Evolutionary conservation across 2,888 invertebrate genomes (phyloP), one percentile per base, ranked within the genome.

Genomic region (Habroteleia sp.): DNA sequence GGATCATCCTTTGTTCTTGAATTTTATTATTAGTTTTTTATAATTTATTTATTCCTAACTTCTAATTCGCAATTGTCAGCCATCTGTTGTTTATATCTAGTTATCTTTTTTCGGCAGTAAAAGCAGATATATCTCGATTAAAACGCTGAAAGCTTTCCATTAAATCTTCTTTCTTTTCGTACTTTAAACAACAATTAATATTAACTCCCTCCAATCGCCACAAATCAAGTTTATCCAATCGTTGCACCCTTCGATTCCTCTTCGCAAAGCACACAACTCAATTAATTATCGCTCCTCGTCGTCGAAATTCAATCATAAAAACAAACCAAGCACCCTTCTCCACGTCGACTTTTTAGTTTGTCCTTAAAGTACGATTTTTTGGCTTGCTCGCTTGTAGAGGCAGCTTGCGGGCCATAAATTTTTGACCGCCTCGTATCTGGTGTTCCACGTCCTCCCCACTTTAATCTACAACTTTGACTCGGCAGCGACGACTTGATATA

Each of bases 401-500:
- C 63, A 48, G 10, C 37, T 48, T 29, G 37, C 25, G 16, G 31
- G 54, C 54, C 41, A 66, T 75, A 75, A 75, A 75, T 75, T 71
- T 71, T 75, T 71, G 46, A 65, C 60, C 75, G 37, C 54, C 65
- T 14, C 71, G 54, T 66, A 71, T 71, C 74, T 50, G 37, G 25
- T 39, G 31, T 27, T 54, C 14, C 44, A 56, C 48, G 72, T 72
- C 75, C 75, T 62, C 65, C 65, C 66, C 66, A 56, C 72, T 68
- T 72, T 72, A 76, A 72, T 76, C 68, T 72, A 76, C 76, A 68
- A 66, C 76, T 76, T 68, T 63, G 76, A 72, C 63, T 72, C 56
- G 31, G 44, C 58, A 46, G 65, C 71, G 66, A 54, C 75, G 66
- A 75, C 75, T 66, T 66, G 75, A 75, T 75, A 71, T 71, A 71